Percentiles rank a stretch among this genome's conserved stretches.
Evolutionary conservation across 2,113 vertebrate species (phyloP).

Genomic region (Arizona elegans): DNA sequence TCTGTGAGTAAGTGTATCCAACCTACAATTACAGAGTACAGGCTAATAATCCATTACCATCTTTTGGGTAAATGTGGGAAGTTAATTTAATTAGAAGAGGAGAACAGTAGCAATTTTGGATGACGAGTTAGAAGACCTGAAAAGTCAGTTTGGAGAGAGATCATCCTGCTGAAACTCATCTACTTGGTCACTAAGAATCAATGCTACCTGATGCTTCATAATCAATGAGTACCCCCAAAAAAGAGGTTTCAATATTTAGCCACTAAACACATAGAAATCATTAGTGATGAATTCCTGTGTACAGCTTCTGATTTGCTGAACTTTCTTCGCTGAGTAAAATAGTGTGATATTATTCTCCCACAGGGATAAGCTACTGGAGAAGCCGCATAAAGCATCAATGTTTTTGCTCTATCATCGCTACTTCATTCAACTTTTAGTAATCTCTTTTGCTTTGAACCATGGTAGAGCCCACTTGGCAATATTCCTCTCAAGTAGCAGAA

Average conservation of each 20-base stretch:
- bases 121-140: no score
- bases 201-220: background rate
- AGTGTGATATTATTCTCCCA: background rate
- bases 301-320: background rate
- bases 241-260: background rate
- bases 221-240: background rate
- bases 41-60: background rate
- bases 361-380: background rate
- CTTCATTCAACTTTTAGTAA: background rate
- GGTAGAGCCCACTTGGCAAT: background rate
- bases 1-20: background rate
- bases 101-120: background rate
- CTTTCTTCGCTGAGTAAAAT: background rate
- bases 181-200: background rate
- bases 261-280: background rate
- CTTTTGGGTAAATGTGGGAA: background rate
- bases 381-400: no score
- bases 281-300: background rate
- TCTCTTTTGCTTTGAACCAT: background rate
- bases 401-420: background rate
- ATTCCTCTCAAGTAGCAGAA: background rate
- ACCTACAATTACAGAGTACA: background rate
- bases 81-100: background rate
- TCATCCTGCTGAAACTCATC: background rate
- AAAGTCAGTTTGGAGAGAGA: no score